Evolutionary conservation across 2,113 vertebrate genomes (phyloP).

Genomic region (Pachycephala philippinensis): DNA sequence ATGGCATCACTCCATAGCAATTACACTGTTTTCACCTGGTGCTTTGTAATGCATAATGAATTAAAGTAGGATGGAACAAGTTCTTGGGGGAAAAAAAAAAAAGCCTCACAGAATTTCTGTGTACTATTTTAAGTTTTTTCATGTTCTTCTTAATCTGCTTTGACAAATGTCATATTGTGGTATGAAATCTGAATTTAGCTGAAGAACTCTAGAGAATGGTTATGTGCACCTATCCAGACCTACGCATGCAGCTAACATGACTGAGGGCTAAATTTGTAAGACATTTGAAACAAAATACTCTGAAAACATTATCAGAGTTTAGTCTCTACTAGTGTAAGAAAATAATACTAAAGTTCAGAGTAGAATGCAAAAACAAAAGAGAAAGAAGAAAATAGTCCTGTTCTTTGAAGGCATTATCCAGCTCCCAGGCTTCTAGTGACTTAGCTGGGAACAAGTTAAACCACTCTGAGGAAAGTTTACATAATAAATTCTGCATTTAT

Average conservation of each 20-base stretch:
- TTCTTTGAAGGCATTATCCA: not conserved
- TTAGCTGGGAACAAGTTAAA: not conserved
- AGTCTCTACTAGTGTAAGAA: not conserved
- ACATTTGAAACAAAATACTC: not conserved
- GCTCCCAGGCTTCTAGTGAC: not conserved
- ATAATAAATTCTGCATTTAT: not conserved
- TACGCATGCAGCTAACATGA: not conserved
- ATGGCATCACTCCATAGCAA: not conserved
- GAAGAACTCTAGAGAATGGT: not conserved
- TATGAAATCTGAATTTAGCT: not conserved
- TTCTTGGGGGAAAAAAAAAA: not conserved
- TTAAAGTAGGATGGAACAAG: not conserved
- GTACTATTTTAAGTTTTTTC: not conserved
- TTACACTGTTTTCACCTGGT: not conserved
- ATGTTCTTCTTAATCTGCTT: not conserved
- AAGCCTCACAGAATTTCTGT: not conserved
- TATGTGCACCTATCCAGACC: not conserved
- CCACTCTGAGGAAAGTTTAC: not conserved
- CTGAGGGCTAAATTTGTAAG: not conserved
- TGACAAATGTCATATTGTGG: not conserved
- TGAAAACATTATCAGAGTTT: not conserved
- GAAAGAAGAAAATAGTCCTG: not conserved
- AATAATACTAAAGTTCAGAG: not conserved
- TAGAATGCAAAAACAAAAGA: not conserved
- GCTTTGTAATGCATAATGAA: not conserved